Evolutionary conservation across 1,140 invertebrate species (phyloP).

Genomic region (Scaptomyza hsui): DNA sequence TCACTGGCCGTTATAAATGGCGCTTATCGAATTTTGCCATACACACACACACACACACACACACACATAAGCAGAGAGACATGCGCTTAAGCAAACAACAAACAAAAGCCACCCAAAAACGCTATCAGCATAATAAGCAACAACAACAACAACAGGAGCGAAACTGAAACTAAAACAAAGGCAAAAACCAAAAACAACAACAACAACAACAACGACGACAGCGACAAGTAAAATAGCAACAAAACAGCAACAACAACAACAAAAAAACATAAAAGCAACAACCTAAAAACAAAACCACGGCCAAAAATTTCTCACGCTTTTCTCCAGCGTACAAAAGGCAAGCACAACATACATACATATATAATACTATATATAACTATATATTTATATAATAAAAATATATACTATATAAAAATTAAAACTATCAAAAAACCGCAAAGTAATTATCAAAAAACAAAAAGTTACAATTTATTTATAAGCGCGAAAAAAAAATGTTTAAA

Average conservation of each 20-base stretch:
- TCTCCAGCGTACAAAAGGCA: constrained; percentile 53
- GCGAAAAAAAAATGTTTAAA: constrained; percentile 13
- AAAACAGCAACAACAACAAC: constrained; percentile 62
- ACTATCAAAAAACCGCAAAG: constrained; percentile 28
- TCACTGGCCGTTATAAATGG: constrained; percentile 54
- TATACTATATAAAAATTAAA: constrained; percentile 11
- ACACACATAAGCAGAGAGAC: constrained; percentile 30
- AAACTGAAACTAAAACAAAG: constrained; percentile 56
- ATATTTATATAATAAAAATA: constrained; percentile 1
- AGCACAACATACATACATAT: constrained; percentile 24
- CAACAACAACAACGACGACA: constrained; percentile 56
- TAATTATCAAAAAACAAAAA: constrained; percentile 32
- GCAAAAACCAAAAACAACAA: constrained; percentile 60
- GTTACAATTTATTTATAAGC: constrained; percentile 28
- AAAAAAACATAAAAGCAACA: constrained; percentile 32
- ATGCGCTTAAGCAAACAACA: constrained; percentile 21
- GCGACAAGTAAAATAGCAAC: constrained; percentile 53
- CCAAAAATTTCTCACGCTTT: constrained; percentile 80
- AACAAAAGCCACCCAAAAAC: constrained; percentile 58
- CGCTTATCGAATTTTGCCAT: constrained; percentile 68
- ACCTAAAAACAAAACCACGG: constrained; percentile 66
- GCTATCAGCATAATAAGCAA: constrained; percentile 78
- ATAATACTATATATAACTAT: constrained; percentile 35
- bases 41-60: constrained; percentile 33
- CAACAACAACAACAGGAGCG: constrained; percentile 27